Evolutionary conservation across 2,113 vertebrate genomes (phyloP).

Genomic region (Ophthalmolycus amberensis): DNA sequence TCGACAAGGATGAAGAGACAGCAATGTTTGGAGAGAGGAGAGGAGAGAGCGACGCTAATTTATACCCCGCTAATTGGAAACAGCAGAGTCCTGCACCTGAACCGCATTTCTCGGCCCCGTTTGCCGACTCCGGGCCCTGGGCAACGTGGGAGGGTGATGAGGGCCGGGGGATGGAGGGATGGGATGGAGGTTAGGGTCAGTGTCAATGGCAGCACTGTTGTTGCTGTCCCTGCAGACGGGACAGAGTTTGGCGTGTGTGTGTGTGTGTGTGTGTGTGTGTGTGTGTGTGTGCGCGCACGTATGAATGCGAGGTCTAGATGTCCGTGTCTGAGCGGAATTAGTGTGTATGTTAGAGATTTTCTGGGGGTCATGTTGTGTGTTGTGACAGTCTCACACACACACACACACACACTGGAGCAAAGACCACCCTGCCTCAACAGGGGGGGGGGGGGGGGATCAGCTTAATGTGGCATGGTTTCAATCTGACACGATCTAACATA

Average conservation of each 20-base stretch:
- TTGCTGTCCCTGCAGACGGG: conserved; percentile 66
- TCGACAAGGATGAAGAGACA: conserved; percentile 80
- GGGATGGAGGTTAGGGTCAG: conserved; percentile 74
- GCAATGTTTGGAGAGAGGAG: conserved; percentile 84
- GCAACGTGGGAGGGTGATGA: conserved; percentile 78
- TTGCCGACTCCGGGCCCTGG: conserved; percentile 35
- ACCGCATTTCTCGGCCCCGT: conserved; percentile 71
- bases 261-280: not conserved
- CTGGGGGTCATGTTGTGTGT: conserved; percentile 63
- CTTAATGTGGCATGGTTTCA: conserved; percentile 72
- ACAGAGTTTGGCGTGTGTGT: conserved; percentile 36
- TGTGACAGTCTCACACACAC: conserved; percentile 73
- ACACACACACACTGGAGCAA: conserved; percentile 56
- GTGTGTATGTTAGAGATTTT: conserved; percentile 66
- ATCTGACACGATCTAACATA: conserved; percentile 71
- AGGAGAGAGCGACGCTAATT: conserved; percentile 81
- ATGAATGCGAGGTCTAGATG: conserved; percentile 1
- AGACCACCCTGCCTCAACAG: conserved; percentile 82
- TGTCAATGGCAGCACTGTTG: conserved; percentile 85
- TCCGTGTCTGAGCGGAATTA: conserved; percentile 59
- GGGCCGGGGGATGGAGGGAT: conserved; percentile 53
- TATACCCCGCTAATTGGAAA: conserved; percentile 85
- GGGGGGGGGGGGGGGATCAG: conserved; percentile 22
- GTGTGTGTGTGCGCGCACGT: not conserved
- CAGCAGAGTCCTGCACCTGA: conserved; percentile 84